Percentiles rank a stretch among this genome's conserved stretches.
Evolutionary conservation across 1,140 invertebrate genomes (phyloP).

Genomic region (Brachionus asplanchnoidis): DNA sequence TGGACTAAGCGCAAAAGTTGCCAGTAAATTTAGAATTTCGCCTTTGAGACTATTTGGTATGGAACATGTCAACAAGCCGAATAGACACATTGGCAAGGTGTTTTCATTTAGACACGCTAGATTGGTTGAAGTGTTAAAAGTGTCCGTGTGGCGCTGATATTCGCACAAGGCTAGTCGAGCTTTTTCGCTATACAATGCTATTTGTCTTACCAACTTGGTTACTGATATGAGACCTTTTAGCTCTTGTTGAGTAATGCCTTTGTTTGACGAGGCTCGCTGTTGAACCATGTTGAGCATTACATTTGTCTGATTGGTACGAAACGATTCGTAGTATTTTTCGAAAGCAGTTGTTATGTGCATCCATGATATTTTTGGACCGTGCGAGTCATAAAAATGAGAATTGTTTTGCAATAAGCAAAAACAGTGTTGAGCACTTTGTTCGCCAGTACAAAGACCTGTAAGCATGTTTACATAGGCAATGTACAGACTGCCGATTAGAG

Average conservation of each 20-base stretch:
- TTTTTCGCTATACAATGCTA: constrained; percentile 62
- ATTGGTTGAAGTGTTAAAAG: neutral
- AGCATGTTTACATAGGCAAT: constrained; percentile 81
- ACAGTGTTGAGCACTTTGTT: constrained; percentile 69
- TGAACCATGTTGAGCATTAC: constrained; percentile 61
- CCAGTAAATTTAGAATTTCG: constrained; percentile 69
- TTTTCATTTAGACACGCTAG: constrained; percentile 11
- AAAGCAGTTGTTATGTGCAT: constrained; percentile 17
- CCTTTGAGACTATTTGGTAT: constrained; percentile 78
- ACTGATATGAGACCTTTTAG: constrained; percentile 79
- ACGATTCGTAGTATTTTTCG: constrained; percentile 35
- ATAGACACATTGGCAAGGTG: constrained; percentile 63
- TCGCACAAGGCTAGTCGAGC: neutral
- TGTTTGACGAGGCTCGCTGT: constrained; percentile 52
- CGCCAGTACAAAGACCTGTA: constrained; percentile 70
- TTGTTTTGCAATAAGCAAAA: constrained; percentile 79
- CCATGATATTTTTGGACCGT: constrained; percentile 47
- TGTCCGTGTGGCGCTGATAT: neutral
- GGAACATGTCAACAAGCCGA: constrained; percentile 77
- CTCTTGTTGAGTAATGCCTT: constrained; percentile 74
- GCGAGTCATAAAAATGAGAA: constrained; percentile 47
- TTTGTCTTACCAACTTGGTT: constrained; percentile 68
- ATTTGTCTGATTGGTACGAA: neutral
- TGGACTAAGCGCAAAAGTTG: constrained; percentile 69
- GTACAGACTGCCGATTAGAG: constrained; percentile 76